Evolutionary conservation across 1,140 invertebrate species (phyloP).

Genomic region (Campodea augens): DNA sequence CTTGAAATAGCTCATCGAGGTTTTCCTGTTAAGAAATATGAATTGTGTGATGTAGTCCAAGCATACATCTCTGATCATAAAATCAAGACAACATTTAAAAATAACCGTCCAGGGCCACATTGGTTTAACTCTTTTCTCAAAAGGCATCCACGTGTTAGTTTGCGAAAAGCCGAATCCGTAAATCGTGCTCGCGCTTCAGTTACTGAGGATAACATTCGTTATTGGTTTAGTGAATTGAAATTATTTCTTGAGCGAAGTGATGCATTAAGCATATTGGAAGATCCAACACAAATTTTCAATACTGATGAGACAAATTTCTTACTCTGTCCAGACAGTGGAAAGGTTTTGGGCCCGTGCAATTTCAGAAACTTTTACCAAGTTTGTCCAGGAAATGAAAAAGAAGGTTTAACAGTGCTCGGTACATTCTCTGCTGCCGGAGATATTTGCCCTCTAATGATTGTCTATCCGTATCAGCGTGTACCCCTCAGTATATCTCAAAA

Average conservation of each 20-base stretch:
- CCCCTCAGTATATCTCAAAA: background rate
- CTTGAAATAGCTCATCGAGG: no score
- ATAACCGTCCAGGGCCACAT: background rate
- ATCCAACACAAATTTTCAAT: background rate
- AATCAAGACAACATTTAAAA: background rate
- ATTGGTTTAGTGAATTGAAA: background rate
- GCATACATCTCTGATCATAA: no score
- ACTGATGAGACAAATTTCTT: background rate
- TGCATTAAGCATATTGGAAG: background rate
- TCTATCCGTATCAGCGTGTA: background rate
- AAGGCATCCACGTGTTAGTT: background rate
- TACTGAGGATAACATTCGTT: background rate
- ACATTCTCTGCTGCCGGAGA: conserved; percentile 11
- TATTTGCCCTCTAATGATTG: background rate
- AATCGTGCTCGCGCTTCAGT: background rate
- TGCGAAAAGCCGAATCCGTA: background rate
- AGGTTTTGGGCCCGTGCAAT: background rate
- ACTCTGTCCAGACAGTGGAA: background rate
- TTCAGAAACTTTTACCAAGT: background rate
- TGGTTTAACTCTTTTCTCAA: background rate
- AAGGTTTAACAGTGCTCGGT: conserved; percentile 18
- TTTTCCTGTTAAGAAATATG: no score
- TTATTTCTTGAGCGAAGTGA: background rate
- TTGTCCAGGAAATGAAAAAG: conserved; percentile 15
- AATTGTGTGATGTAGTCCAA: no score